phyloP scores from a whole-genome alignment of 2,797 vertebrate genomes.

The Emydoidea blandingii region DNA sequence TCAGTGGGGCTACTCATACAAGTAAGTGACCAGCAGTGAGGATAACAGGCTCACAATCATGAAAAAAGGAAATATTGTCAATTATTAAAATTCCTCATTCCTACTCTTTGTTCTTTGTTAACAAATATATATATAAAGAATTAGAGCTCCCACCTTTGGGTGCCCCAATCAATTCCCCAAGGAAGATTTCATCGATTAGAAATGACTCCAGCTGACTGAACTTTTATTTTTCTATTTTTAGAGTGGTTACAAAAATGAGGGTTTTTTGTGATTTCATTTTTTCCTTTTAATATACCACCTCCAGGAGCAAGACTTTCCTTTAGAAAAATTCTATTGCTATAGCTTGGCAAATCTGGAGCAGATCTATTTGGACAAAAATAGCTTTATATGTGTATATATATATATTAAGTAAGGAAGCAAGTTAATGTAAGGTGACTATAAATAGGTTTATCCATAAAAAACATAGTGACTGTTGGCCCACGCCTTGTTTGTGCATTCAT shows the following conservation, averaged over 20 bases:
- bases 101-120: background rate
- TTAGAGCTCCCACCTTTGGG: background rate
- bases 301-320: background rate
- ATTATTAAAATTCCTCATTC: background rate
- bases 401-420: constrained; percentile 32
- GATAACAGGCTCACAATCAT: background rate
- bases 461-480: constrained; percentile 22
- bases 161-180: background rate
- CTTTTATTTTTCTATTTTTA: constrained; percentile 31
- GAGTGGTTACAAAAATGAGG: background rate
- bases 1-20: background rate
- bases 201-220: background rate
- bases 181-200: background rate
- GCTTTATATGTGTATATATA: background rate
- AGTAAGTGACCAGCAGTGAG: background rate
- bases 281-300: background rate
- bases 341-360: constrained; percentile 34
- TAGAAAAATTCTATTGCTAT: constrained; percentile 21
- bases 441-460: constrained; percentile 32
- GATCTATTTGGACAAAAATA: constrained; percentile 41
- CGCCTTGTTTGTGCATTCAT: background rate
- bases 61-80: background rate
- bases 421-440: constrained; percentile 18
- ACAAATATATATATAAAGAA: constrained; percentile 1
- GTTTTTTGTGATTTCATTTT: background rate